Evolutionary conservation across 2,888 invertebrate species (phyloP).

Genomic region (Ichneumoninae sp.): DNA sequence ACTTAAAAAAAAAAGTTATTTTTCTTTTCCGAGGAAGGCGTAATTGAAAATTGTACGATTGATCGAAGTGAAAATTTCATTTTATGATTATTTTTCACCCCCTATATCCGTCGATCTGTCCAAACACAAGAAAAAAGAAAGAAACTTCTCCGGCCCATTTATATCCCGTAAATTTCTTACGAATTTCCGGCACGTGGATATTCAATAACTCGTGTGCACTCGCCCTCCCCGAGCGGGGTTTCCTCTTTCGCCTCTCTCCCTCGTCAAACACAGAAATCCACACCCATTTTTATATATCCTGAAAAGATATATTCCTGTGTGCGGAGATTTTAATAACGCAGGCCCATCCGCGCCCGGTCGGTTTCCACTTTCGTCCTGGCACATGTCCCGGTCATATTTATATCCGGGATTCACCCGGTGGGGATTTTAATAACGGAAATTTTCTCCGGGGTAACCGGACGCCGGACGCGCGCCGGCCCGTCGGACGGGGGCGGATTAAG

Average conservation of each 20-base stretch:
- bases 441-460: constrained; percentile 53
- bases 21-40: no score
- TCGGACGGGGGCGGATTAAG: constrained; percentile 1
- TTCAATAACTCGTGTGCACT: constrained; percentile 37
- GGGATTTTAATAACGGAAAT: constrained; percentile 61
- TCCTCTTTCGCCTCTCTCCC: constrained; percentile 15
- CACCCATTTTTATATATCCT: constrained; percentile 35
- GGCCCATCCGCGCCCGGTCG: constrained; percentile 8
- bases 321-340: constrained; percentile 39
- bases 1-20: no score
- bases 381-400: constrained; percentile 44
- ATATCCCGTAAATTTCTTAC: constrained; percentile 6
- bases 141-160: neutral
- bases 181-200: constrained; percentile 42
- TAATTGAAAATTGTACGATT: neutral
- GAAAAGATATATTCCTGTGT: constrained; percentile 10
- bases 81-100: constrained; percentile 1
- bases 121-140: constrained; percentile 5
- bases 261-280: constrained; percentile 51
- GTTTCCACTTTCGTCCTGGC: constrained; percentile 30
- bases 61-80: neutral
- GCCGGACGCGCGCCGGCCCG: constrained; percentile 41
- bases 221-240: constrained; percentile 29
- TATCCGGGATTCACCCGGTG: constrained; percentile 33
- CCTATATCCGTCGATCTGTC: constrained; percentile 19